phyloP scores from a whole-genome alignment of 2,888 invertebrate species.

The Agonopterix alstromeriana region DNA sequence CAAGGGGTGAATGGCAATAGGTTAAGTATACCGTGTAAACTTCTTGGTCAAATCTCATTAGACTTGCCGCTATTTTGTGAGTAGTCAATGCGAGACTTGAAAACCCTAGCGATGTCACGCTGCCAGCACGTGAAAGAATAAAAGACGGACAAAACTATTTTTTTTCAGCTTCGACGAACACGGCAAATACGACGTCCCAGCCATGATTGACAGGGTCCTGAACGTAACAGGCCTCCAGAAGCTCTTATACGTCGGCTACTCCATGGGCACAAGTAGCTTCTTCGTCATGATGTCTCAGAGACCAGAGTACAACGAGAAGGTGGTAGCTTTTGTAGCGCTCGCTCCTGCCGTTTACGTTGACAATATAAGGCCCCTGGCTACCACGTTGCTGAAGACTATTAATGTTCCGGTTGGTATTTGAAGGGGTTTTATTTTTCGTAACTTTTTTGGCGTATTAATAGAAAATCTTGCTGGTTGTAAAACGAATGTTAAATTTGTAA shows the following conservation, averaged over 20 bases:
- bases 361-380: conserved; percentile 32
- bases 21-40: too few species aligned
- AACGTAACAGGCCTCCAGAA: conserved; percentile 51
- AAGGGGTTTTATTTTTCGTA: too few species aligned
- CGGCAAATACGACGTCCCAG: conserved; percentile 74
- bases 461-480: too few species aligned
- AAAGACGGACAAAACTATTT: too few species aligned
- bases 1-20: too few species aligned
- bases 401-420: conserved; percentile 39
- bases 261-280: conserved; percentile 76
- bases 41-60: too few species aligned
- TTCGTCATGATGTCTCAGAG: conserved; percentile 72
- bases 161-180: conserved; percentile 74
- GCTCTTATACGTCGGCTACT: conserved; percentile 76
- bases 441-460: too few species aligned
- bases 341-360: conserved; percentile 72
- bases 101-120: too few species aligned
- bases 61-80: too few species aligned
- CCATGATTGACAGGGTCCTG: conserved; percentile 71
- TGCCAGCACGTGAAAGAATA: too few species aligned
- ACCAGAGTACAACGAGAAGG: conserved; percentile 73
- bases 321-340: conserved; percentile 67
- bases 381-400: conserved; percentile 31
- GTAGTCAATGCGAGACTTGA: too few species aligned
- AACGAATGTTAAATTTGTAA: too few species aligned